Evolutionary conservation across 2,797 vertebrate genomes (phyloP), one percentile per base, ranked within the genome.

Genomic region (Neostethus bicornis): DNA sequence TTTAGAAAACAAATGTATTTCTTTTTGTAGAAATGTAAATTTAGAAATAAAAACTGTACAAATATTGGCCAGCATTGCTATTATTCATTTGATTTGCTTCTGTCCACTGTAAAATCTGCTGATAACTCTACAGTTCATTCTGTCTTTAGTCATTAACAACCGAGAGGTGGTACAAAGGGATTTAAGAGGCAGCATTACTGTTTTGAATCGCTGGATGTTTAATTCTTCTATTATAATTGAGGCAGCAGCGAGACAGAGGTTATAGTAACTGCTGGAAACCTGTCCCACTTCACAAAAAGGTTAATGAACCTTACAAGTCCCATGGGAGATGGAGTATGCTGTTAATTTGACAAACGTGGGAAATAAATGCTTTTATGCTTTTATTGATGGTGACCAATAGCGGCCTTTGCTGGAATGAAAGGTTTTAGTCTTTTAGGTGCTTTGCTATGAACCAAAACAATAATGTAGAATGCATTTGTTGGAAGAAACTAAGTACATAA

Each of bases 311-410:
- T 87, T 89, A 86, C 86, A 85, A 92, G 87, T 92, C 92, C 92
- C 92, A 91, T 91, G 92, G 92, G 92, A 93, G 92, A 91, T 93
- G 90, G 91, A 93, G 92, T 93, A 93, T 87, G 91, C 90, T 89
- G 90, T 90, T 93, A 93, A 93, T 93, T 93, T 93, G 92, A 93
- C 90, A 89, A 93, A 93, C 91, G 92, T 93, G 92, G 91, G 90
- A 93, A 93, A 93, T 92, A 92, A 92, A 93, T 92, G 92, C 92
- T 93, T 93, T 93, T 93, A 93, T 93, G 92, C 92, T 92, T 93
- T 93, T 93, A 93, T 93, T 93, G 92, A 91, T 70, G 83, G 91
- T 93, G 92, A 93, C 92, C 91, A 92, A 88, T 88, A 90, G 85
- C 90, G 92, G 92, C 92, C 92, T 93, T 92, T 93, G 90, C 85